Evolutionary conservation across 1,140 invertebrate species (phyloP).

Genomic region (Aporrectodea caliginosa): DNA sequence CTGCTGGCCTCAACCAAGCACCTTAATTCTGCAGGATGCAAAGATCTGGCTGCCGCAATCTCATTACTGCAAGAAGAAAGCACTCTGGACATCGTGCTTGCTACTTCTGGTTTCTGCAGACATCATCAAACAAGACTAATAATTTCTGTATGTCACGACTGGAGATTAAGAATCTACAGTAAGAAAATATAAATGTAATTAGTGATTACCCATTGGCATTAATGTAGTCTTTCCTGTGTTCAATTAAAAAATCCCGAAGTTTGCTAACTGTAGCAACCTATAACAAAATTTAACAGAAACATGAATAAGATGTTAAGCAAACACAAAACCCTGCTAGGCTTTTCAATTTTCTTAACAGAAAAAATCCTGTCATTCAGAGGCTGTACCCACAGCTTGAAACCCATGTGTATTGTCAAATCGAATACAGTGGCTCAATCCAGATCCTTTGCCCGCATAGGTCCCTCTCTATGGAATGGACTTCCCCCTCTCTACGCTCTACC

Average conservation of each 20-base stretch:
- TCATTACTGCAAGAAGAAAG: not conserved
- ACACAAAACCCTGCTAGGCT: too few relatives aligned
- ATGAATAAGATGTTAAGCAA: not conserved
- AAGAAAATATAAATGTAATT: not conserved
- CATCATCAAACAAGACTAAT: not conserved
- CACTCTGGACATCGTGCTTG: not conserved
- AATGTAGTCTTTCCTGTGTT: slow-evolving; percentile 80
- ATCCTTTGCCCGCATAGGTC: not conserved
- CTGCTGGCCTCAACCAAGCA: too few relatives aligned
- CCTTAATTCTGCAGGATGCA: not conserved
- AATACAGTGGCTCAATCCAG: not conserved
- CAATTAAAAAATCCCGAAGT: slow-evolving; percentile 73
- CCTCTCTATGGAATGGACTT: too few relatives aligned
- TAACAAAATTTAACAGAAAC: slow-evolving; percentile 27
- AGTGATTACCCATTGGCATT: slow-evolving; percentile 64
- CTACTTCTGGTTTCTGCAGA: not conserved
- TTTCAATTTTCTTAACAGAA: too few relatives aligned
- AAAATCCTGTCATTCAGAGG: not conserved
- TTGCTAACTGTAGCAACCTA: slow-evolving; percentile 68
- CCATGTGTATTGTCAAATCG: not conserved
- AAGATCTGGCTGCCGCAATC: not conserved
- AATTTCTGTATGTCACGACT: not conserved
- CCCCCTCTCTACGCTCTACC: too few relatives aligned
- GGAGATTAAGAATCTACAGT: not conserved
- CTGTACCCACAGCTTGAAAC: slow-evolving; percentile 1